These are phyloP conservation scores for Alouatta palliata DNA, from an alignment of 2,113 vertebrate genomes.

Conservation along the genomic window DNA sequence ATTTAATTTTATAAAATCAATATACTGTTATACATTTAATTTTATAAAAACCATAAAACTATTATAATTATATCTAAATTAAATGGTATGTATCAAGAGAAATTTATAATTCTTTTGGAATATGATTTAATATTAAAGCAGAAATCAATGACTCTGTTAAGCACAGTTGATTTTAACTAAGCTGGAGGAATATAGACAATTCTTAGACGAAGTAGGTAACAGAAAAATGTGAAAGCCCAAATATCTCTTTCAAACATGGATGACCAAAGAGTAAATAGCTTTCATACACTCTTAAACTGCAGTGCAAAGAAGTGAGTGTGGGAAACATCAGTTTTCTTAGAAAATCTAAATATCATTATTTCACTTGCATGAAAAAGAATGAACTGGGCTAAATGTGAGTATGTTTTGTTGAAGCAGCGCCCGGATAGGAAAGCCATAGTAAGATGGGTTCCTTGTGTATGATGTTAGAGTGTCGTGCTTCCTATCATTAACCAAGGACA, in stretches of 20 bases:
- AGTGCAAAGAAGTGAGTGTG: not conserved
- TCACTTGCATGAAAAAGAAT: not conserved
- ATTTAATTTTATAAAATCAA: slow-evolving; percentile 4
- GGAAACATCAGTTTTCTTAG: not conserved
- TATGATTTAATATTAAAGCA: not conserved
- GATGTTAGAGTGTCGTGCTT: not conserved
- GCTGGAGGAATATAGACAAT: not conserved
- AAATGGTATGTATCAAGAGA: not conserved
- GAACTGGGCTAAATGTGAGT: not conserved
- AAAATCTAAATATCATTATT: not conserved
- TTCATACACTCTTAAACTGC: not conserved
- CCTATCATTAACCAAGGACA: not conserved
- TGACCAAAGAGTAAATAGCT: not conserved
- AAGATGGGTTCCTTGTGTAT: accelerated
- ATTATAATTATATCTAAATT: not conserved
- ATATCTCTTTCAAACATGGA: not conserved
- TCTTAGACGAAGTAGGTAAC: not conserved
- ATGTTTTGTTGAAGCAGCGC: not conserved
- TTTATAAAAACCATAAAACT: slow-evolving; percentile 33
- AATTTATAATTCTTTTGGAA: not conserved
- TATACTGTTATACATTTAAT: not conserved
- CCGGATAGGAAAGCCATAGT: not conserved
- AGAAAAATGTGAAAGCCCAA: not conserved
- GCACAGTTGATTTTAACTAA: not conserved
- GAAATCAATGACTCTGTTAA: not conserved